Conservation (phyloP, 1,140 invertebrate species). For the Muscidifurax raptorellus region DNA sequence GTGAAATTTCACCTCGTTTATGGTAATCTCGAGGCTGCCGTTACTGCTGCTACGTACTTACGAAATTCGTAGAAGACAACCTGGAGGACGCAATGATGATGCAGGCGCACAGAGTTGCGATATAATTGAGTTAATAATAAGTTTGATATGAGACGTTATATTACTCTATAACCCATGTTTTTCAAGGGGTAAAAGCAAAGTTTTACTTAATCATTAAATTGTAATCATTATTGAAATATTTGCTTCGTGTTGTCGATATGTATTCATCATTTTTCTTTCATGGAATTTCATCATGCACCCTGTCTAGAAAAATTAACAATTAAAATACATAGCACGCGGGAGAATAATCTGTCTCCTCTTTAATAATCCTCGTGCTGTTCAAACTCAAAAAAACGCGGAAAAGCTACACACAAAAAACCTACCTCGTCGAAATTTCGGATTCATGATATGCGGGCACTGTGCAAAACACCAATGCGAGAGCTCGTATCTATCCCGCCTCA, state of each 20-base stretch:
- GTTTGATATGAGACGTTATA: not conserved
- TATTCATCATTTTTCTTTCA: too few species aligned
- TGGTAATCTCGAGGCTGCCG: constrained; percentile 4
- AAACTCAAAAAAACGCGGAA: not conserved
- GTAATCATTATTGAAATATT: too few species aligned
- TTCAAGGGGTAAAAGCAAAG: too few species aligned
- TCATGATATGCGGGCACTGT: constrained; percentile 33
- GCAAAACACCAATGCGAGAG: not conserved
- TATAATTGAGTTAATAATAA: too few species aligned
- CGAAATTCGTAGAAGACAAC: not conserved
- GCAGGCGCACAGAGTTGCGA: not conserved
- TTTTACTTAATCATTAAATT: too few species aligned
- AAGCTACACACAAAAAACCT: not conserved
- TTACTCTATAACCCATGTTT: too few species aligned
- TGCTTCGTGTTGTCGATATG: too few species aligned
- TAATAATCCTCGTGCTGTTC: too few species aligned
- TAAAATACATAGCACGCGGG: too few species aligned
- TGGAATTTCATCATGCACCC: too few species aligned
- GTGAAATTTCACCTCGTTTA: constrained; percentile 42
- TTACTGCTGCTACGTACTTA: not conserved
- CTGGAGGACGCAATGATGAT: not conserved
- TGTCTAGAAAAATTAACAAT: too few species aligned
- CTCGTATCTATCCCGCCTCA: not conserved
- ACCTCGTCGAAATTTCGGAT: not conserved
- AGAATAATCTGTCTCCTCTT: too few species aligned